Conservation (phyloP, 2,888 invertebrate species). For the Lasioglossum villosulum region DNA sequence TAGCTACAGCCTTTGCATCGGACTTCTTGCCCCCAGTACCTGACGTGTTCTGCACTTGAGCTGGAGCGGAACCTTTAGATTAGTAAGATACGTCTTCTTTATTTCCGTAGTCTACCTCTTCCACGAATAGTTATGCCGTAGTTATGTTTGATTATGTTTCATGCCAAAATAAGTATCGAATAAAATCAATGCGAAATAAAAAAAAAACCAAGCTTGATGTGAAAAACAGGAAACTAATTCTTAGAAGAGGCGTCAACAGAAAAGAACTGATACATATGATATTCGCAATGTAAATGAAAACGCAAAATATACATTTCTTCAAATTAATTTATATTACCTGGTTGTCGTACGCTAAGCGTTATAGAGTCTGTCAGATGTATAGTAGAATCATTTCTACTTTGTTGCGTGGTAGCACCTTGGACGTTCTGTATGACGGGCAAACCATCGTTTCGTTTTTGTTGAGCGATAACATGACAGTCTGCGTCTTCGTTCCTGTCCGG, state of each 20-base stretch:
- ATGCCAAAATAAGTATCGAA: neutral
- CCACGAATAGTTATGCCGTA: conserved; percentile 45
- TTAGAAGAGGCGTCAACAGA: conserved; percentile 63
- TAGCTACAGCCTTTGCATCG: conserved; percentile 91
- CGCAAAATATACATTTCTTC: neutral
- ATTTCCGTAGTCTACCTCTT: conserved; percentile 71
- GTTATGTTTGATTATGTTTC: neutral
- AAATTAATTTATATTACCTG: conserved; percentile 73
- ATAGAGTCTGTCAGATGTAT: conserved; percentile 91
- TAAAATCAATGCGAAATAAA: conserved; percentile 9
- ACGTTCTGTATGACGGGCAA: conserved; percentile 91
- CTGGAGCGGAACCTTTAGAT: conserved; percentile 82
- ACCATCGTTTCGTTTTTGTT: conserved; percentile 90
- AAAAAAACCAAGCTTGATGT: neutral
- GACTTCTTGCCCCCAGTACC: conserved; percentile 85
- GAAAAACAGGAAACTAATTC: conserved; percentile 47
- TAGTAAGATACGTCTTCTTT: conserved; percentile 72
- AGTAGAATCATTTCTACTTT: conserved; percentile 85
- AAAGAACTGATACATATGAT: conserved; percentile 22
- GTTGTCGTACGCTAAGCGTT: conserved; percentile 87
- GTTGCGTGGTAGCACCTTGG: conserved; percentile 85
- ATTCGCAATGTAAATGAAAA: neutral
- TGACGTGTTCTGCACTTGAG: conserved; percentile 79
- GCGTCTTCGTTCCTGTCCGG: conserved; percentile 90
- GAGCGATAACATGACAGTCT: conserved; percentile 91